A percentile compares a stretch with the other conserved stretches of the same genome.
These are phyloP conservation scores for Drosophila prostipennis DNA, from an alignment of 2,888 invertebrate genomes.

Conservation along the genomic window DNA sequence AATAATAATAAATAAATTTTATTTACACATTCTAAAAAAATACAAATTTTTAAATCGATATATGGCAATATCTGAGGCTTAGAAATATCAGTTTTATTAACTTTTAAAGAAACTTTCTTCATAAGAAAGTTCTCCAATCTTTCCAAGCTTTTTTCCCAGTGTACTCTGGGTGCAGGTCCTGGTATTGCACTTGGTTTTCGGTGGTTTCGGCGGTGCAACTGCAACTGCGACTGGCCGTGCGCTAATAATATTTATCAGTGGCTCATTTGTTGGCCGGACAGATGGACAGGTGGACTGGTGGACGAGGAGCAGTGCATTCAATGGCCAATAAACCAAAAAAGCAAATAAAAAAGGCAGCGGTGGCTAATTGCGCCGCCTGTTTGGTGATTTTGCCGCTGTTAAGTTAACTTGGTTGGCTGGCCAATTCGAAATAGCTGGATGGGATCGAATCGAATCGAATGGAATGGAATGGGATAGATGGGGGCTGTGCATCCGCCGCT, in stretches of 20 bases:
- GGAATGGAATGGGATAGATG: slow-evolving; percentile 30
- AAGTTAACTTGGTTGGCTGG: slow-evolving; percentile 28
- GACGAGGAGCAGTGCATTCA: slow-evolving; percentile 11
- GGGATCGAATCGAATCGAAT: background rate
- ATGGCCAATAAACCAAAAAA: slow-evolving; percentile 67
- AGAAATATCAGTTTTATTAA: too few species aligned
- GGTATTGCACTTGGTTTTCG: slow-evolving; percentile 27
- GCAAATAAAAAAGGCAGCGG: slow-evolving; percentile 58
- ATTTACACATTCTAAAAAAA: too few species aligned
- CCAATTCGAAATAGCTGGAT: slow-evolving; percentile 5
- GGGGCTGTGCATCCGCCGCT: slow-evolving; percentile 70
- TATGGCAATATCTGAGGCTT: too few species aligned
- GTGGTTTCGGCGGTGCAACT: slow-evolving; percentile 6
- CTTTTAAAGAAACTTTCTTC: too few species aligned
- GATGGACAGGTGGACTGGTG: slow-evolving; percentile 16
- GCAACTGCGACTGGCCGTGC: slow-evolving; percentile 49
- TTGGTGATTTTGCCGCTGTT: slow-evolving; percentile 29
- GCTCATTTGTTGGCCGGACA: slow-evolving; percentile 75
- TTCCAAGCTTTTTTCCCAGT: background rate
- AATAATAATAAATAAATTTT: too few species aligned
- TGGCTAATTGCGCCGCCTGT: slow-evolving; percentile 61
- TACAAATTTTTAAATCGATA: too few species aligned
- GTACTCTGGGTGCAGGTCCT: slow-evolving; percentile 4
- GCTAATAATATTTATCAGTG: slow-evolving; percentile 79
- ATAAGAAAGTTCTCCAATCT: too few species aligned